Evolutionary conservation across 1,140 invertebrate genomes (phyloP).

Genomic region (Atopsyche davidsoni): DNA sequence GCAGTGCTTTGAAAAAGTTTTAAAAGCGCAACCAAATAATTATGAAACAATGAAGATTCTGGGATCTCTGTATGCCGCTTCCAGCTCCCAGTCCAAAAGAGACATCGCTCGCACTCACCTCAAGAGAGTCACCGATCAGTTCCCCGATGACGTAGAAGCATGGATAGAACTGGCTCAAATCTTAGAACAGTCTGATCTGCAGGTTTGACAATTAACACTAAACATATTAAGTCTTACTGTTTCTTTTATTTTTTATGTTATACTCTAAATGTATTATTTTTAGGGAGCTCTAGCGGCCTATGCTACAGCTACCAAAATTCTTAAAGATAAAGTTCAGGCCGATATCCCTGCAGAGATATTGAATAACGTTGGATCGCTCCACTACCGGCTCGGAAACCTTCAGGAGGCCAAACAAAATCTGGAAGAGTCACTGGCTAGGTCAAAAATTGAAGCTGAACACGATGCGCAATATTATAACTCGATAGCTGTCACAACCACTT

Average conservation of each 20-base stretch:
- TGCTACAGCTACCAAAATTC: slow-evolving; percentile 85
- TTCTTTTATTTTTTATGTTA: not conserved
- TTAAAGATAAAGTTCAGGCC: slow-evolving; percentile 88
- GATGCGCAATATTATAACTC: slow-evolving; percentile 95
- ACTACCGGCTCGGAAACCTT: slow-evolving; percentile 83
- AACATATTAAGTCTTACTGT: not conserved
- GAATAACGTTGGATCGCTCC: slow-evolving; percentile 94
- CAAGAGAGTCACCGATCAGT: slow-evolving; percentile 93
- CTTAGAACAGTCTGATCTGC: slow-evolving; percentile 90
- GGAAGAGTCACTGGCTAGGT: slow-evolving; percentile 74
- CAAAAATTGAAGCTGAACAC: slow-evolving; percentile 72
- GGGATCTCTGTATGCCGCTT: slow-evolving; percentile 93
- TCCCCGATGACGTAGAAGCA: slow-evolving; percentile 96
- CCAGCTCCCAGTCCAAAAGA: slow-evolving; percentile 80
- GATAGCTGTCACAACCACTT: slow-evolving; percentile 93
- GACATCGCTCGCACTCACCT: slow-evolving; percentile 88
- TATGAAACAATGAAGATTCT: slow-evolving; percentile 99
- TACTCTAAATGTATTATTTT: slow-evolving; percentile 2
- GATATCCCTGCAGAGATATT: slow-evolving; percentile 97
- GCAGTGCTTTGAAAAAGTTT: slow-evolving; percentile 96
- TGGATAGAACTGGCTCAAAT: slow-evolving; percentile 99
- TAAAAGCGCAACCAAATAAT: slow-evolving; percentile 95
- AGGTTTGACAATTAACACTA: slow-evolving; percentile 44
- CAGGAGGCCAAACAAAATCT: slow-evolving; percentile 80
- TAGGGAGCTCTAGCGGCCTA: slow-evolving; percentile 82